Evolutionary conservation across 2,797 vertebrate species (phyloP).

Genomic region (Cirrhinus mrigala): DNA sequence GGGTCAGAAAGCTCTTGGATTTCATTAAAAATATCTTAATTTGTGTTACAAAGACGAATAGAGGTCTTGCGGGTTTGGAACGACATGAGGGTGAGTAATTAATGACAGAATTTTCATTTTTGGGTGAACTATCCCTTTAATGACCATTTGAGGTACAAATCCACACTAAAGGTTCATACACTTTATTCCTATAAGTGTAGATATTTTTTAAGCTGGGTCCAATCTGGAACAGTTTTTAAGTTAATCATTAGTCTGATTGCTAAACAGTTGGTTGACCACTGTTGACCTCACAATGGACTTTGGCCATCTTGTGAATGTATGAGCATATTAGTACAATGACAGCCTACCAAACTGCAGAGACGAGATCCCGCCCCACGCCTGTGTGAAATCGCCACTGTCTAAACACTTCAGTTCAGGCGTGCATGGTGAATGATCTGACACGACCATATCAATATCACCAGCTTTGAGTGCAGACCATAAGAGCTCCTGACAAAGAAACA

Average conservation of each 20-base stretch:
- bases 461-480: slow-evolving; percentile 79
- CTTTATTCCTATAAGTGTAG: not conserved
- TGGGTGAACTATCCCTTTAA: not conserved
- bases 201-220: not conserved
- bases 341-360: slow-evolving; percentile 85
- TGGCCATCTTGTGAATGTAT: slow-evolving; percentile 32
- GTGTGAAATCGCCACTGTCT: slow-evolving; percentile 81
- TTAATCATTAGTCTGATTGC: slow-evolving; percentile 71
- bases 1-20: too few species aligned
- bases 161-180: not conserved
- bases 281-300: slow-evolving; percentile 69
- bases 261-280: slow-evolving; percentile 60
- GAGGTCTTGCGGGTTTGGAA: too few species aligned
- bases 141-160: not conserved
- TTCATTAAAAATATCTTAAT: too few species aligned
- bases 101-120: too few species aligned
- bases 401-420: slow-evolving; percentile 81
- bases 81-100: too few species aligned
- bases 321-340: not conserved
- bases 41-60: too few species aligned
- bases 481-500: slow-evolving; percentile 68
- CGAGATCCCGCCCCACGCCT: slow-evolving; percentile 86
- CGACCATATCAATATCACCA: slow-evolving; percentile 86
- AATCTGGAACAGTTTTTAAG: slow-evolving; percentile 50
- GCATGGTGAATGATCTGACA: slow-evolving; percentile 87